Percentiles rank a stretch among this genome's conserved stretches.
These are phyloP conservation scores for Drosophila bocqueti DNA, from an alignment of 1,140 invertebrate genomes.

Conservation along the genomic window DNA sequence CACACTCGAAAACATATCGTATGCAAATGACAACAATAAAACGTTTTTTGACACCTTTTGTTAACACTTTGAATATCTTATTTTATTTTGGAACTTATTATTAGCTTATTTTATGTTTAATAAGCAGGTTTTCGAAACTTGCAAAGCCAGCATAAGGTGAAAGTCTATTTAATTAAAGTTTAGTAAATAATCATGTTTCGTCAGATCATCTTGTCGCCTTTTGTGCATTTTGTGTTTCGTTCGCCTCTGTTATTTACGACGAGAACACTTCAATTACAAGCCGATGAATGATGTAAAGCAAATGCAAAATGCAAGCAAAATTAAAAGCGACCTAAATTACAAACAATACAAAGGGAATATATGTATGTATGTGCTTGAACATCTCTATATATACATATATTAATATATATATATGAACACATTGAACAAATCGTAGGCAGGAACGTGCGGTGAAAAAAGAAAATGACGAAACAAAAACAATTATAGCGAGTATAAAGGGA, in stretches of 20 bases:
- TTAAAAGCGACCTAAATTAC: constrained; percentile 69
- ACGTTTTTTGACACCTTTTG: constrained; percentile 64
- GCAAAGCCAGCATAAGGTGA: constrained; percentile 23
- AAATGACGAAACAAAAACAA: constrained; percentile 62
- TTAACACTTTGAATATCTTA: constrained; percentile 37
- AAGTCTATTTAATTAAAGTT: neutral
- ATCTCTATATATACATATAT: constrained; percentile 64
- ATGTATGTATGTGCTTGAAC: constrained; percentile 53
- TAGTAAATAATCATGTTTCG: constrained; percentile 15
- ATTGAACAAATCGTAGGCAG: constrained; percentile 85
- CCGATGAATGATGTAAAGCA: constrained; percentile 50
- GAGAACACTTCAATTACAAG: constrained; percentile 42
- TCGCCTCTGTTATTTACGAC: constrained; percentile 28
- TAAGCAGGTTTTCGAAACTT: neutral
- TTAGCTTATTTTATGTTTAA: neutral
- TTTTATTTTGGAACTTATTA: constrained; percentile 19
- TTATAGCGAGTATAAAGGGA: constrained; percentile 73
- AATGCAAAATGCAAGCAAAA: constrained; percentile 63
- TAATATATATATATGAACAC: constrained; percentile 66
- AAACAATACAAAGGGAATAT: constrained; percentile 64
- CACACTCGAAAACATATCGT: constrained; percentile 60
- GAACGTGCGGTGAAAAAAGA: constrained; percentile 85
- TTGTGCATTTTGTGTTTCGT: constrained; percentile 19
- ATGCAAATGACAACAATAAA: constrained; percentile 66
- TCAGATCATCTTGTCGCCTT: constrained; percentile 21